Conservation (phyloP, 2,888 invertebrate genomes). For the Erynnis tages region DNA sequence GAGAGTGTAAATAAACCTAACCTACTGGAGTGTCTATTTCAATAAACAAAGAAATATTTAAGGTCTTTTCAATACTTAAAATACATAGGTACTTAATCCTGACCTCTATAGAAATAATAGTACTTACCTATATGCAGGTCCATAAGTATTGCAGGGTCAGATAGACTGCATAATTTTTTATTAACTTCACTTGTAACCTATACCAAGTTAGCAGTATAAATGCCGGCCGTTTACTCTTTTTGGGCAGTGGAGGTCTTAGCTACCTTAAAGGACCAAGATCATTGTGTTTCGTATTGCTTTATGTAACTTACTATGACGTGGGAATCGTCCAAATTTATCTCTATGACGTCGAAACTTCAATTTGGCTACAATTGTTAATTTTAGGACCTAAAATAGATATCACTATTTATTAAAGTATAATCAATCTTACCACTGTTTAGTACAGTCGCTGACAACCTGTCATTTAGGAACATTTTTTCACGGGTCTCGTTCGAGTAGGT, state of each 20-base stretch:
- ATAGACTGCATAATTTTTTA: conserved; percentile 25
- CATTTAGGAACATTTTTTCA: no score
- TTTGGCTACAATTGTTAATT: conserved; percentile 27
- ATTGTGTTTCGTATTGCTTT: conserved; percentile 55
- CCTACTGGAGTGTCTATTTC: no score
- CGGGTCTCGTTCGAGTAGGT: no score
- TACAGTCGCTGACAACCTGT: no score
- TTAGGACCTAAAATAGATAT: no score
- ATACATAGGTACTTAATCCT: not conserved
- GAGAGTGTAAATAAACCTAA: no score
- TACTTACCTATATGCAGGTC: not conserved
- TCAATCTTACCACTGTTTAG: no score
- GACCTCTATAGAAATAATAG: conserved; percentile 3
- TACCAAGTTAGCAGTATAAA: conserved; percentile 51
- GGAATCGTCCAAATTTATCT: conserved; percentile 61
- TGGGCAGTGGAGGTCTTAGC: conserved; percentile 52
- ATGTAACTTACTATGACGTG: conserved; percentile 56
- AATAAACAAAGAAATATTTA: no score
- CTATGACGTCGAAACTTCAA: conserved; percentile 55
- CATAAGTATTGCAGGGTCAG: conserved; percentile 1
- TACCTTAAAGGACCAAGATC: conserved; percentile 59
- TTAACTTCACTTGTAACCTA: conserved; percentile 30
- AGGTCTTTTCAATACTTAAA: no score
- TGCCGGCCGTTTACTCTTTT: conserved; percentile 46
- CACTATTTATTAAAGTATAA: no score